Evolutionary conservation across 2,888 invertebrate species (phyloP).

Genomic region (Drosophila gaucha): DNA sequence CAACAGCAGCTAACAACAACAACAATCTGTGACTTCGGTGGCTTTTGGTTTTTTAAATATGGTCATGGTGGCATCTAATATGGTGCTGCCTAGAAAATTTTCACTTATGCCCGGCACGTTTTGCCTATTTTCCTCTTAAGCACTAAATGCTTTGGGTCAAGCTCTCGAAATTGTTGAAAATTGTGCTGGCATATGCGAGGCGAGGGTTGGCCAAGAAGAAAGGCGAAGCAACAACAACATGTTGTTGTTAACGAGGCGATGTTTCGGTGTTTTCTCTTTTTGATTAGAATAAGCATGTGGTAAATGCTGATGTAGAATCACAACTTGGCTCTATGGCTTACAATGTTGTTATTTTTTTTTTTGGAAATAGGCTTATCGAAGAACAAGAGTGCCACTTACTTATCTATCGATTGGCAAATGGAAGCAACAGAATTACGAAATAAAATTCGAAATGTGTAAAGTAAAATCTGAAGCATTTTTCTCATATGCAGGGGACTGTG

Average conservation of each 20-base stretch:
- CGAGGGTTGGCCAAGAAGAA: not conserved
- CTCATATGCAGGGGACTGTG: no score
- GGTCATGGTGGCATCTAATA: conserved; percentile 62
- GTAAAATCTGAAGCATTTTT: not conserved
- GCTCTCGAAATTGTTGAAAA: conserved; percentile 60
- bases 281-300: conserved; percentile 19
- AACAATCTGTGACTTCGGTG: conserved; percentile 62
- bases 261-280: conserved; percentile 64
- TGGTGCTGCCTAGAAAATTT: conserved; percentile 67
- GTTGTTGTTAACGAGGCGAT: not conserved
- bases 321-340: not conserved
- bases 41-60: conserved; percentile 61
- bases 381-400: not conserved
- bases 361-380: not conserved
- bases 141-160: conserved; percentile 68
- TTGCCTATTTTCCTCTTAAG: conserved; percentile 73
- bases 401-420: not conserved
- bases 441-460: not conserved
- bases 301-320: conserved; percentile 13
- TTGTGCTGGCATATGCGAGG: conserved; percentile 29
- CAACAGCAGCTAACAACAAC: conserved; percentile 34
- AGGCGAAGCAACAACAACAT: conserved; percentile 6
- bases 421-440: no score
- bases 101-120: conserved; percentile 76
- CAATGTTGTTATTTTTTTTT: no score